These are phyloP conservation scores for Sebastes alutus DNA, from an alignment of 2,797 vertebrate genomes.

Conservation along the genomic window DNA sequence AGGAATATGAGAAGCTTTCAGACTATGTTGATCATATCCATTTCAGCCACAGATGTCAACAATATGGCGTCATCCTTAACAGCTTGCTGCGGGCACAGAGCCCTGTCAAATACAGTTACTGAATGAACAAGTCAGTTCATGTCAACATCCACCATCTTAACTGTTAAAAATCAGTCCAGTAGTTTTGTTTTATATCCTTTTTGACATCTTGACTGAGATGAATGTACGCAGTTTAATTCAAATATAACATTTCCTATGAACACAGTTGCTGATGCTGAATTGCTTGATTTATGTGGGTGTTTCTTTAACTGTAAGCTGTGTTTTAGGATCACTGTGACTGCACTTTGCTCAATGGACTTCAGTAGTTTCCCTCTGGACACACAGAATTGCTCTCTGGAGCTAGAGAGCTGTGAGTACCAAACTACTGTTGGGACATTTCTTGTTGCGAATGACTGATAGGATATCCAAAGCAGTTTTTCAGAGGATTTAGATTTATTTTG, in stretches of 20 bases:
- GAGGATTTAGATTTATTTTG: background rate
- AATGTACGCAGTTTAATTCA: background rate
- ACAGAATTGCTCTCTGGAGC: constrained; percentile 93
- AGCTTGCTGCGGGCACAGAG: constrained; percentile 7
- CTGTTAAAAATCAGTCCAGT: background rate
- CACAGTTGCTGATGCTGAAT: background rate
- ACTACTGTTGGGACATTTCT: background rate
- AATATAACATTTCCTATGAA: background rate
- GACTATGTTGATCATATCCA: constrained; percentile 26
- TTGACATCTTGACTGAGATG: background rate
- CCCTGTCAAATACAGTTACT: background rate
- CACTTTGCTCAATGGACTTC: constrained; percentile 95
- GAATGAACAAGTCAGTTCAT: background rate
- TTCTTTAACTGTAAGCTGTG: constrained; percentile 47
- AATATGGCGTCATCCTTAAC: constrained; percentile 31
- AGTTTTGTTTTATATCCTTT: background rate
- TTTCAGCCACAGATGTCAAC: constrained; percentile 55
- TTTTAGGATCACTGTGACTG: constrained; percentile 92
- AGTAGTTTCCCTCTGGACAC: constrained; percentile 94
- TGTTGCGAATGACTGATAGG: background rate
- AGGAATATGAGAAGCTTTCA: constrained; percentile 23
- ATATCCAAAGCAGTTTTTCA: background rate
- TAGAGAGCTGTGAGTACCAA: constrained; percentile 93
- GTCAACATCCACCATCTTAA: background rate
- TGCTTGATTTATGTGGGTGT: constrained; percentile 3